phyloP scores from a whole-genome alignment of 2,888 invertebrate species.

The Agrotis ipsilon region DNA sequence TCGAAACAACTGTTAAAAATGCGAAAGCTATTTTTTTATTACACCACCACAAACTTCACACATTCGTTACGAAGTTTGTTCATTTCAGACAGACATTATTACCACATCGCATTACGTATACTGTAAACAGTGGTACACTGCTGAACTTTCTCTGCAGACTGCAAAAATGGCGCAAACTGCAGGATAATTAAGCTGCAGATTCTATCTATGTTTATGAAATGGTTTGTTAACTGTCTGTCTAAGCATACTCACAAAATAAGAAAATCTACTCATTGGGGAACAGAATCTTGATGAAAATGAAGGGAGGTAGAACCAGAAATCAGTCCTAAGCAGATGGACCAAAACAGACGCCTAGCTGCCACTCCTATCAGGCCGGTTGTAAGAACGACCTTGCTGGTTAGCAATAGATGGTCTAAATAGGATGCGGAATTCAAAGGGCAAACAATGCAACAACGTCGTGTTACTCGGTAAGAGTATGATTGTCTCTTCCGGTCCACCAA shows the following conservation, averaged over 20 bases:
- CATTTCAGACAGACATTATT: slow-evolving; percentile 26
- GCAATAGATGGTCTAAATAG: no score
- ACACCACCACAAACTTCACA: slow-evolving; percentile 30
- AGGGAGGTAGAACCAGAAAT: no score
- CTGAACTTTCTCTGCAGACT: slow-evolving; percentile 10
- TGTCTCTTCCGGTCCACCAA: no score
- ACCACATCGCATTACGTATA: slow-evolving; percentile 14
- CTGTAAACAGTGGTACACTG: not conserved
- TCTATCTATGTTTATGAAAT: not conserved
- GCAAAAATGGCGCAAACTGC: slow-evolving; percentile 14
- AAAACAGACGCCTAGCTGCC: no score
- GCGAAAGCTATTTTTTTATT: not conserved
- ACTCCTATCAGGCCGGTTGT: no score
- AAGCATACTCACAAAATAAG: not conserved
- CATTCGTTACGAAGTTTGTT: slow-evolving; percentile 38
- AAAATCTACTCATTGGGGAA: no score
- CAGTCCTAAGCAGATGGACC: no score
- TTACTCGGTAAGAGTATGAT: no score
- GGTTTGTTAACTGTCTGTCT: not conserved
- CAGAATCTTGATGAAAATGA: no score
- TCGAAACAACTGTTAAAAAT: not conserved
- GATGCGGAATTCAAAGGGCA: no score
- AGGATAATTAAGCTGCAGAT: slow-evolving; percentile 4
- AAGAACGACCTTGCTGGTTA: no score
- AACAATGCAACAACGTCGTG: no score